Evolutionary conservation across 2,888 invertebrate genomes (phyloP).

Genomic region (Eupithecia dodoneata): DNA sequence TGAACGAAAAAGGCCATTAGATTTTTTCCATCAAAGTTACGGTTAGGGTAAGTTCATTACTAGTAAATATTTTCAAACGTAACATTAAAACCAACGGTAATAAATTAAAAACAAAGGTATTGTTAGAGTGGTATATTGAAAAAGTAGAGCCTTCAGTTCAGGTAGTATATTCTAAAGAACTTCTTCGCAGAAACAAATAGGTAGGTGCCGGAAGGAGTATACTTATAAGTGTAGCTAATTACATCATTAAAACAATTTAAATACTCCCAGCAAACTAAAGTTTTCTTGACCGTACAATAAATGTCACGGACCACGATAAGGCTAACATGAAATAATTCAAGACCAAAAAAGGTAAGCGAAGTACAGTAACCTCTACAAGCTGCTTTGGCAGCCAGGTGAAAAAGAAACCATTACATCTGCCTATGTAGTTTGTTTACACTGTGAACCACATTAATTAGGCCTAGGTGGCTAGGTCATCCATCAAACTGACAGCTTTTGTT

Average conservation of each 20-base stretch:
- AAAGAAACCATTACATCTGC: constrained; percentile 58
- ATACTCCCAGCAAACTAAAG: constrained; percentile 34
- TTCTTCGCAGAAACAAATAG: background rate
- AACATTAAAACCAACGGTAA: no score
- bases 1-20: background rate
- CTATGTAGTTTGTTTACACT: constrained; percentile 43
- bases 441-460: constrained; percentile 8
- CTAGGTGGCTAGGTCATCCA: constrained; percentile 11
- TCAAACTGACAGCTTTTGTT: constrained; percentile 5
- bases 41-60: background rate
- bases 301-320: constrained; percentile 59
- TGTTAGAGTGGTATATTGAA: background rate
- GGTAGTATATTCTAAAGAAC: background rate
- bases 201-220: background rate
- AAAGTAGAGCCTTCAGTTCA: background rate
- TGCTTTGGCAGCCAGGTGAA: constrained; percentile 64
- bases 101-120: background rate
- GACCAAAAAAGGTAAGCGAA: constrained; percentile 61
- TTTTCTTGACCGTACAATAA: constrained; percentile 48
- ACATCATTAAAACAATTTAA: constrained; percentile 30
- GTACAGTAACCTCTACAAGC: constrained; percentile 59
- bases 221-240: constrained; percentile 19
- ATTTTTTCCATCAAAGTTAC: background rate
- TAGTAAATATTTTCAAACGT: background rate
- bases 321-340: constrained; percentile 58